A percentile compares a stretch with the other conserved stretches of the same genome.
Evolutionary conservation across 2,797 vertebrate species (phyloP).

Genomic region (Tapirus indicus): DNA sequence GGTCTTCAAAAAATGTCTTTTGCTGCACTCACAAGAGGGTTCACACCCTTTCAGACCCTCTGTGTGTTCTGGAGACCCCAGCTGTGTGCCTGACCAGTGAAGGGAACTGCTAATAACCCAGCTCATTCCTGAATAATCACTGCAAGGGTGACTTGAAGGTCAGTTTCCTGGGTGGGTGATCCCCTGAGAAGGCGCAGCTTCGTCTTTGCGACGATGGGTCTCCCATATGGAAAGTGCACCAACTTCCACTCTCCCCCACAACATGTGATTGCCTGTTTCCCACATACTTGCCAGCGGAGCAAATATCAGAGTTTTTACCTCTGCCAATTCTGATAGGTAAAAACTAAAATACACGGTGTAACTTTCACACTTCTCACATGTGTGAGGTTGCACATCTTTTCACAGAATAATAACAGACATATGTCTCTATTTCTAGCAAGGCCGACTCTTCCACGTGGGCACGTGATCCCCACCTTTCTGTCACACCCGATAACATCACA

Average conservation of each 20-base stretch:
- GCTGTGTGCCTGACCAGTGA: no score
- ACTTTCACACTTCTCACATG: not conserved
- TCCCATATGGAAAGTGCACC: not conserved
- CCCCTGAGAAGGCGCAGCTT: not conserved
- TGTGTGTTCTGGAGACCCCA: not conserved
- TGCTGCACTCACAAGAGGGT: not conserved
- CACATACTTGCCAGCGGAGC: not conserved
- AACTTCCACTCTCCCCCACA: not conserved
- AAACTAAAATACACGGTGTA: not conserved
- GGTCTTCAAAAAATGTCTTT: not conserved
- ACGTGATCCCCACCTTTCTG: not conserved
- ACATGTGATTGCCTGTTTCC: not conserved
- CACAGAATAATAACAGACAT: not conserved
- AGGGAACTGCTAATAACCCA: not conserved
- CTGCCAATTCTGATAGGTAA: not conserved
- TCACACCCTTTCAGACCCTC: not conserved
- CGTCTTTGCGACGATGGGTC: not conserved
- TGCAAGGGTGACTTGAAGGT: not conserved
- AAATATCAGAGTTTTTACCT: not conserved
- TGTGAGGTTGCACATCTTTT: not conserved
- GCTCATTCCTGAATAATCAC: not conserved
- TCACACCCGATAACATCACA: not conserved
- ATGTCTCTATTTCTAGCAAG: not conserved
- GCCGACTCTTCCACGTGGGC: not conserved
- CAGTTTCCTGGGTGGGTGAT: not conserved